Base-by-base conservation (phyloP, 1,140 invertebrate genomes). In the Maniola jurtina region DNA sequence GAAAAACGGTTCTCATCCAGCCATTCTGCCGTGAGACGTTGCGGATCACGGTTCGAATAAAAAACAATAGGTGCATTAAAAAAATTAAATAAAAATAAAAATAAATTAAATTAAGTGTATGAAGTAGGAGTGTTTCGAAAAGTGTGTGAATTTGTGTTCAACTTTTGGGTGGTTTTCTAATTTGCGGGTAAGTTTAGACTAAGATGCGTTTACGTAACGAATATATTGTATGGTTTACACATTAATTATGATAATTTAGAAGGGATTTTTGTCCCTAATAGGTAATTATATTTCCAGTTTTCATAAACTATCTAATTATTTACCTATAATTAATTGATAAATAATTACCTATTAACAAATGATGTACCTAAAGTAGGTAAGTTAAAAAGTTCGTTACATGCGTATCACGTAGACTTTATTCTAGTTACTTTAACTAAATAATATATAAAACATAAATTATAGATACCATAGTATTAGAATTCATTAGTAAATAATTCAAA, bases 81-180 rank as follows among this genome's bases (percentile, higher is more conserved):
- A 40, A 8, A 45, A 25, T 42, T 42, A 42, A 42, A 10, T 42
- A 42, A 10, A 10, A 52, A 52, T 52, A 16, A 25, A 52, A 52
- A 7, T 52, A 52, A 52, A 52, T 52, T 16, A 52, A 16, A 52
- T 52, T 52, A 52, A 52, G 48, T 52, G 48, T 16, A 6, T 16
- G 0, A 13, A 13, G 11, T 45, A 45, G 13, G 13, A 13, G 42
- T 45, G 42, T 45, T 1, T 45, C 13, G 13, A 0, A 45, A n/a
- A 13, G 42, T 45, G 42, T 45, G 42, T 45, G 9, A 25, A 45
- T 45, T 45, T 7, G 42, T 45, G 42, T 11, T 45, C 9, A 52
- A 16, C 48, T 16, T 25, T 52, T 52, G 5, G 48, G 48, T 52
- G 48, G 6, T 7, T 52, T 52, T 16, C 13, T 45, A 6, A 11